Conservation (phyloP, 64 coral and sea anemone species). For the Stylophora pistillata region DNA sequence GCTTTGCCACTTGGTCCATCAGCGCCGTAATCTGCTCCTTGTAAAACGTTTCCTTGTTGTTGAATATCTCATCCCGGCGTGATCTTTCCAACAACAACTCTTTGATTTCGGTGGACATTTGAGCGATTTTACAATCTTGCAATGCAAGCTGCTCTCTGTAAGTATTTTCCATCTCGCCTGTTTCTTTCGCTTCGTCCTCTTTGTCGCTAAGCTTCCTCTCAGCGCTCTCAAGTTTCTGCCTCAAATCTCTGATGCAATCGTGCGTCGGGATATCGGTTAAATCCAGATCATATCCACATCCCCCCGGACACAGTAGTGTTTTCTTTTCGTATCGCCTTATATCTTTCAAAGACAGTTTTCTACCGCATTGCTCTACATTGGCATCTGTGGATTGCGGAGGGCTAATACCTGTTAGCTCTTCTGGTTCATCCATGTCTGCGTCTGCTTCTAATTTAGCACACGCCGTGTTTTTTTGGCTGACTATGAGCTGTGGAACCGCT, state of each 20-base stretch:
- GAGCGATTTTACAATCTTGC: conserved; percentile 69
- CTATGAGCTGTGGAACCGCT: not conserved
- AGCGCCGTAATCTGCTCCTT: conserved; percentile 85
- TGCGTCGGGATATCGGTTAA: conserved; percentile 68
- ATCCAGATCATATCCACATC: conserved; percentile 70
- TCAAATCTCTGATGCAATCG: conserved; percentile 77
- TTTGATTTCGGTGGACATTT: conserved; percentile 85
- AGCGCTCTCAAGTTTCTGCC: conserved; percentile 38
- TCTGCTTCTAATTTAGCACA: not conserved
- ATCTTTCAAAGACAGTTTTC: conserved; percentile 77
- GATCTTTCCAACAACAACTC: conserved; percentile 78
- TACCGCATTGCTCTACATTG: conserved; percentile 32
- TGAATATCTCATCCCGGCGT: conserved; percentile 87
- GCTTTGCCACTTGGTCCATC: conserved; percentile 79
- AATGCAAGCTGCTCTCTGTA: conserved; percentile 48
- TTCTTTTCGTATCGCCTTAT: conserved; percentile 91
- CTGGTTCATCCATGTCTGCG: conserved; percentile 6
- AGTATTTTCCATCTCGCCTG: conserved; percentile 43
- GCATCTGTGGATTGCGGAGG: conserved; percentile 25
- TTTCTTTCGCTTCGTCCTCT: conserved; percentile 39
- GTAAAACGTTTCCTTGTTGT: conserved; percentile 91
- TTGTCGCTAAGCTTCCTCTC: conserved; percentile 30
- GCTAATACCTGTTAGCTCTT: not conserved
- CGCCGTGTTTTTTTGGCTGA: not conserved
- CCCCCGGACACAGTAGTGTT: conserved; percentile 88